Base-by-base conservation (phyloP, 2,797 vertebrate genomes). In the Sebastes taczanowskii region DNA sequence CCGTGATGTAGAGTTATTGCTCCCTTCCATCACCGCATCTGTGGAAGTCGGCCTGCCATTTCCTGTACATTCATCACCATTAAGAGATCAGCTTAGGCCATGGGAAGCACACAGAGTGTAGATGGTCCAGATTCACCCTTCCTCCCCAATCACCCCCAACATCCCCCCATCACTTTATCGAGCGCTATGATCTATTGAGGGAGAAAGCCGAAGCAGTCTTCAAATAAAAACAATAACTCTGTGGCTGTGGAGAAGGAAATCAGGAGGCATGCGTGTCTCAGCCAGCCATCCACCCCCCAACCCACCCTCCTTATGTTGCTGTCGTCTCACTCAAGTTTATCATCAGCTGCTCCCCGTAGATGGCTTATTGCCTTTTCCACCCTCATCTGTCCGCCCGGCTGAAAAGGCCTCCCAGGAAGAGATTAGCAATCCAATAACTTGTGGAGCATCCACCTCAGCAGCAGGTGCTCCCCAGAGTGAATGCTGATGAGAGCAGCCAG, bases 161-260 rank as follows among this genome's bases (percentile, higher is more conserved):
- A 7, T 3, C 42, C 83, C 58, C 74, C 88, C 35, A 76, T 88
- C 92, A 71, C 84, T 93, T 69, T 95, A 95, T 92, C 80, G 89
- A 96, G 81, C 34, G 46, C 82, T 88, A 79, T 93, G 89, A 96
- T 96, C 94, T 96, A 95, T 90, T 82, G 88, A 89, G 76, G 81
- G 88, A 91, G 90, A 88, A 91, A 86, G 87, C 86, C 4, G 14
- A 53, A 85, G 84, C 58, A 30, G 78, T 87, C 74, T 56, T 87
- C 91, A 95, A 96, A 95, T 93, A 94, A 95, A 96, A 94, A 83
- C 83, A 89, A 91, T 95, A 94, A 91, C 84, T 90, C 90, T 81
- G 78, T 71, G 84, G 52, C 77, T 25, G 71, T 30, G 75, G 67
- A 69, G 81, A 58, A 82, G 79, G 77, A 89, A 86, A 87, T 89